Conservation (phyloP, 2,797 vertebrate genomes). For the Sorex maritimensis region DNA sequence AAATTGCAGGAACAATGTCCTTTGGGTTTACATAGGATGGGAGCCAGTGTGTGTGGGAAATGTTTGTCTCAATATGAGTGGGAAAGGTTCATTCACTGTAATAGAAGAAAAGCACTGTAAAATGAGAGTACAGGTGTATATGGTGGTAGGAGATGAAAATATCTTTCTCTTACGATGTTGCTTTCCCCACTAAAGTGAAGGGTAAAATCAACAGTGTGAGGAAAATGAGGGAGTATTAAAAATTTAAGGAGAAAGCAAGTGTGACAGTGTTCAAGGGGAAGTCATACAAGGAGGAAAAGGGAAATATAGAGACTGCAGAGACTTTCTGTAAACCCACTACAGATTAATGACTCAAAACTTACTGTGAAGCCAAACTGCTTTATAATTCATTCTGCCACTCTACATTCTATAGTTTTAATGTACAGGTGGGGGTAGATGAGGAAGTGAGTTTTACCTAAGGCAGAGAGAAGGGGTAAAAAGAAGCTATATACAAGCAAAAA, state of each 20-base stretch:
- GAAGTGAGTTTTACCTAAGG: background rate
- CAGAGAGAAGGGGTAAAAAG: background rate
- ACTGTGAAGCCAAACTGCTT: background rate
- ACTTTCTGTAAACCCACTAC: background rate
- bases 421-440: background rate
- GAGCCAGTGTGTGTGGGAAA: background rate
- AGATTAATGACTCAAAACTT: background rate
- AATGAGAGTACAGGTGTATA: background rate
- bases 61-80: background rate
- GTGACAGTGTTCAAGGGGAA: background rate
- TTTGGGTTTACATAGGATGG: background rate
- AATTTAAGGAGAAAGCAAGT: background rate
- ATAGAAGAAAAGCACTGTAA: background rate
- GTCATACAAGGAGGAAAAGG: background rate
- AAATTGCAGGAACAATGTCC: background rate
- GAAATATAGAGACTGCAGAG: background rate
- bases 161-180: background rate
- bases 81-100: background rate
- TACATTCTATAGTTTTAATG: background rate
- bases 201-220: background rate
- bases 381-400: background rate
- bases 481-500: background rate
- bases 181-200: background rate
- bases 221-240: background rate
- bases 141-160: background rate